These are phyloP conservation scores for Dendrocincla fuliginosa DNA, from an alignment of 2,797 vertebrate species.

Conservation along the genomic window DNA sequence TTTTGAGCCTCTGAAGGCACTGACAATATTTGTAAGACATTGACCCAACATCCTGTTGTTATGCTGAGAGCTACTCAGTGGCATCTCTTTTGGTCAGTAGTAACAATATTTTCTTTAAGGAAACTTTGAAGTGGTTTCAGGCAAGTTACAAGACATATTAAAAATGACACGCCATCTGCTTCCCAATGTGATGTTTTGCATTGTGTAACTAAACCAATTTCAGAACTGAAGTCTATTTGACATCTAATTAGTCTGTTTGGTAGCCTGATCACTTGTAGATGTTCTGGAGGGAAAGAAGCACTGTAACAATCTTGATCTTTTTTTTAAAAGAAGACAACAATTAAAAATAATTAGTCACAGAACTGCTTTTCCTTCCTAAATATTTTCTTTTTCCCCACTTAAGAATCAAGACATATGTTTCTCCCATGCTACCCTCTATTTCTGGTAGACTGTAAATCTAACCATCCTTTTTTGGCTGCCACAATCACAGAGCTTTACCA, in stretches of 20 bases:
- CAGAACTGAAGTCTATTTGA: slow-evolving; percentile 65
- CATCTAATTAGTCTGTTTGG: slow-evolving; percentile 67
- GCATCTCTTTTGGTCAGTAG: slow-evolving; percentile 27
- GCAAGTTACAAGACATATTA: slow-evolving; percentile 61
- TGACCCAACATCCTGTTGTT: background rate
- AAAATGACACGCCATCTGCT: slow-evolving; percentile 65
- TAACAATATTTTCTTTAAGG: slow-evolving; percentile 39
- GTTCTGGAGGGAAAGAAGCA: slow-evolving; percentile 25
- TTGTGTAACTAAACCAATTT: slow-evolving; percentile 65
- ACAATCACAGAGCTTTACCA: background rate
- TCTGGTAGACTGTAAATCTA: slow-evolving; percentile 13
- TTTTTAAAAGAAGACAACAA: slow-evolving; percentile 37
- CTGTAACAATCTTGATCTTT: slow-evolving; percentile 48
- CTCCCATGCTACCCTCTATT: slow-evolving; percentile 9
- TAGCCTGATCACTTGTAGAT: slow-evolving; percentile 60
- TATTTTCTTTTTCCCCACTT: slow-evolving; percentile 19
- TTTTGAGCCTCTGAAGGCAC: background rate
- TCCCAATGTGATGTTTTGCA: slow-evolving; percentile 64
- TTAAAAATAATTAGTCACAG: slow-evolving; percentile 65
- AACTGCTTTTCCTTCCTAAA: slow-evolving; percentile 36
- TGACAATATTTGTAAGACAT: background rate
- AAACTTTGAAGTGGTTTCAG: slow-evolving; percentile 60
- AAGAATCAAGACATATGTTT: slow-evolving; percentile 46
- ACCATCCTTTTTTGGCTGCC: background rate
- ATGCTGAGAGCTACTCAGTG: background rate